Evolutionary conservation across 2,888 invertebrate genomes (phyloP).

Genomic region (Cordilura impudica): DNA sequence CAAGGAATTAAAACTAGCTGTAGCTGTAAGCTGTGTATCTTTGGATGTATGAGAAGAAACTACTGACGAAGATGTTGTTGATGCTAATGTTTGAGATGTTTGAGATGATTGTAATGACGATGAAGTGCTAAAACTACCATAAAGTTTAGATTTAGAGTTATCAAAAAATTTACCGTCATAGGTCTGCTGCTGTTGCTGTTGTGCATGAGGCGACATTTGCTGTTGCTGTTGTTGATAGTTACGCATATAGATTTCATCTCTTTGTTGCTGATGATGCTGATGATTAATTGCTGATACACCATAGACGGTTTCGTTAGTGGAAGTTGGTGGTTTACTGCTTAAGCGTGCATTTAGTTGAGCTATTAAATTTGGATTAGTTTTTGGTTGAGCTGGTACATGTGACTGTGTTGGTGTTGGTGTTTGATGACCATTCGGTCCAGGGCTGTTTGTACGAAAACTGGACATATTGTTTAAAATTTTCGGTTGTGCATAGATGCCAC

Average conservation of each 20-base stretch:
- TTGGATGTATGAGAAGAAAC: slow-evolving; percentile 66
- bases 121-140: slow-evolving; percentile 76
- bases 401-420: slow-evolving; percentile 67
- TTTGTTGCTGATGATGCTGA: slow-evolving; percentile 60
- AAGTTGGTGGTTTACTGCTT: slow-evolving; percentile 72
- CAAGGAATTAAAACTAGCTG: slow-evolving; percentile 72
- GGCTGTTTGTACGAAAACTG: slow-evolving; percentile 76
- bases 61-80: slow-evolving; percentile 69
- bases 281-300: slow-evolving; percentile 71
- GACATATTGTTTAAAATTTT: slow-evolving; percentile 77
- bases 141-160: slow-evolving; percentile 74
- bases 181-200: slow-evolving; percentile 73
- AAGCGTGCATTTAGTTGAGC: slow-evolving; percentile 78
- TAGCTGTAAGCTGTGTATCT: slow-evolving; percentile 55
- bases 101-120: slow-evolving; percentile 56
- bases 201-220: slow-evolving; percentile 62
- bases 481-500: slow-evolving; percentile 78
- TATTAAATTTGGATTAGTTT: slow-evolving; percentile 77
- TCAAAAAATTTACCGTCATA: slow-evolving; percentile 77
- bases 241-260: slow-evolving; percentile 68
- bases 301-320: slow-evolving; percentile 71
- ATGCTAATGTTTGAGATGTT: slow-evolving; percentile 72
- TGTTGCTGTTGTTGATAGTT: slow-evolving; percentile 66
- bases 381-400: slow-evolving; percentile 73
- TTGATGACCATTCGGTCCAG: slow-evolving; percentile 73